A percentile compares a stretch with the other conserved stretches of the same genome.
Evolutionary conservation across 1,140 invertebrate genomes (phyloP).

Genomic region (Samia ricini): DNA sequence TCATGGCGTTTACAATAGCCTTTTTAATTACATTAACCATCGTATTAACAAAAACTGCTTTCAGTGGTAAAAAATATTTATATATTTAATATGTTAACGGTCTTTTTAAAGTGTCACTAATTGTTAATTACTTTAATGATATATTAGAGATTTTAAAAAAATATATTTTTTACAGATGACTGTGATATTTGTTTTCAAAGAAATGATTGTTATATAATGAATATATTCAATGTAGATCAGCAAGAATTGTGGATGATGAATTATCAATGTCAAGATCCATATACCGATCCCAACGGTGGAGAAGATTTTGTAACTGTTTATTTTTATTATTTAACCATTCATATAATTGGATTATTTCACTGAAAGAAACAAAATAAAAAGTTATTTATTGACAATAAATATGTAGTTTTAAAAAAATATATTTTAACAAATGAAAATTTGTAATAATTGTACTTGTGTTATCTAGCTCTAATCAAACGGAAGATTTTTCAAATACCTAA

Average conservation of each 20-base stretch:
- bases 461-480: no score
- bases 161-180: constrained; percentile 25
- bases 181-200: constrained; percentile 33
- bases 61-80: not conserved
- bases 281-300: constrained; percentile 28
- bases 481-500: no score
- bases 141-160: not conserved
- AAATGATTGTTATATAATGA: constrained; percentile 36
- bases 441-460: no score
- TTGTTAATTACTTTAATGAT: not conserved
- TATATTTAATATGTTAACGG: no score
- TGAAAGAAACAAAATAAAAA: no score
- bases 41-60: not conserved
- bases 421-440: no score
- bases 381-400: no score
- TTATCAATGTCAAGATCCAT: constrained; percentile 29
- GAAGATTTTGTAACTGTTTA: constrained; percentile 41
- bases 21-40: not conserved
- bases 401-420: no score
- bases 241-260: constrained; percentile 38
- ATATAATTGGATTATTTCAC: no score
- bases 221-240: constrained; percentile 30
- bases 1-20: not conserved
- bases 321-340: no score
- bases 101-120: no score